phyloP scores from a whole-genome alignment of 2,113 vertebrate genomes.

The Corythornis cristatus region DNA sequence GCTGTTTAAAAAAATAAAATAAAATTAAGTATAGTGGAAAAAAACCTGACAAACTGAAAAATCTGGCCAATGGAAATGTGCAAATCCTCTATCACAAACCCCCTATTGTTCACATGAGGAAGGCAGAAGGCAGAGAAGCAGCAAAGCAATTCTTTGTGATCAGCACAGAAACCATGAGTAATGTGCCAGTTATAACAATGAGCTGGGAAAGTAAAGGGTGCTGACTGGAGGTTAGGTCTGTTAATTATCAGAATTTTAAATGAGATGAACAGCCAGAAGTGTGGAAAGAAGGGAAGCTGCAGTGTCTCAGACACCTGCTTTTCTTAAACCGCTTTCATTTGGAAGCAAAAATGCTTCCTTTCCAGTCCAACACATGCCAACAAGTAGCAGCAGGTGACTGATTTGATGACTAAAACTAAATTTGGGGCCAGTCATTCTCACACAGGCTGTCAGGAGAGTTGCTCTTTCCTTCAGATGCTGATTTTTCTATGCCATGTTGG shows the following conservation, averaged over 20 bases:
- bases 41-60: neutral
- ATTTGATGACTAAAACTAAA: neutral
- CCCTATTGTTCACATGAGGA: neutral
- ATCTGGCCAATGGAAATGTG: neutral
- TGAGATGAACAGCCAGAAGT: neutral
- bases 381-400: neutral
- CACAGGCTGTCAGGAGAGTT: neutral
- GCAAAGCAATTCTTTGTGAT: constrained; percentile 10
- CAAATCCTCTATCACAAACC: neutral
- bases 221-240: neutral
- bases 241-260: constrained; percentile 27
- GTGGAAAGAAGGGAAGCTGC: neutral
- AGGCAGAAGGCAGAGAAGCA: neutral
- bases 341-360: neutral
- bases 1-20: neutral
- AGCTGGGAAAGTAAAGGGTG: neutral
- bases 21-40: neutral
- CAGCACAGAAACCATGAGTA: neutral
- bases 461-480: constrained; percentile 6
- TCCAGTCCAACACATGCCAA: neutral
- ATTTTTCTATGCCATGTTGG: neutral
- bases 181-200: neutral
- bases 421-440: constrained; percentile 1
- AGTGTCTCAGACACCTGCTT: constrained; percentile 6
- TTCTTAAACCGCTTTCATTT: neutral